Conservation (phyloP, 30 jellyfish, hydroid and myxozoan genomes). For the Pseudorhiza aurosa region DNA sequence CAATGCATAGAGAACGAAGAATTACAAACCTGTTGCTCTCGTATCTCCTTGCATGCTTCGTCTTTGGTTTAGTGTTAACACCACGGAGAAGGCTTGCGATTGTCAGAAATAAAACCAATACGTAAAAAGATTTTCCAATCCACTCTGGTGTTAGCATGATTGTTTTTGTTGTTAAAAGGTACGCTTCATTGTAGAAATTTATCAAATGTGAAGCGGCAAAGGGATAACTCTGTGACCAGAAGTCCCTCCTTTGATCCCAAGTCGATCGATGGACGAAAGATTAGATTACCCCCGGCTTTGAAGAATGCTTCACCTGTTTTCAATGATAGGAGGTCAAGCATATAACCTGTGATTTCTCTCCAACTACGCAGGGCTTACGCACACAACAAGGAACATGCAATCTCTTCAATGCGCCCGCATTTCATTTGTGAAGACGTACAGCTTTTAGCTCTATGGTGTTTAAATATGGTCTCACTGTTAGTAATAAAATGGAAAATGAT, state of each 20-base stretch:
- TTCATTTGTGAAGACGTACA: too few relatives aligned
- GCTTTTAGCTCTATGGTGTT: too few relatives aligned
- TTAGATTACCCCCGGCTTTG: conserved; percentile 42
- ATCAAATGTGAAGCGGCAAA: background rate
- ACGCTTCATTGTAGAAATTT: background rate
- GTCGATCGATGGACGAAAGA: conserved; percentile 8
- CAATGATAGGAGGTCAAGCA: conserved; percentile 54
- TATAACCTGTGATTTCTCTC: conserved; percentile 10
- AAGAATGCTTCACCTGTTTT: conserved; percentile 53
- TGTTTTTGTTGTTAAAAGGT: background rate
- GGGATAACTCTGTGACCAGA: background rate
- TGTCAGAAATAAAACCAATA: background rate
- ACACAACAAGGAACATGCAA: too few relatives aligned
- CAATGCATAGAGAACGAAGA: too few relatives aligned
- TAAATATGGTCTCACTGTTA: too few relatives aligned
- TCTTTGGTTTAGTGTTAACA: conserved; percentile 25
- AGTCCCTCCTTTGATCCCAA: conserved; percentile 2
- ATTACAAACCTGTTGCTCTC: conserved; percentile 35
- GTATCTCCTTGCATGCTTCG: conserved; percentile 24
- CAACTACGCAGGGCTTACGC: too few relatives aligned
- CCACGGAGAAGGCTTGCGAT: conserved; percentile 25
- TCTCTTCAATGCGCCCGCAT: too few relatives aligned
- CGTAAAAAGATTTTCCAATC: background rate
- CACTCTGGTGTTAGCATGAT: background rate
- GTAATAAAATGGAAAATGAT: too few relatives aligned